A percentile compares a stretch with the other conserved stretches of the same genome.
Conservation (phyloP, 2,888 invertebrate species). For the Myathropa florea region DNA sequence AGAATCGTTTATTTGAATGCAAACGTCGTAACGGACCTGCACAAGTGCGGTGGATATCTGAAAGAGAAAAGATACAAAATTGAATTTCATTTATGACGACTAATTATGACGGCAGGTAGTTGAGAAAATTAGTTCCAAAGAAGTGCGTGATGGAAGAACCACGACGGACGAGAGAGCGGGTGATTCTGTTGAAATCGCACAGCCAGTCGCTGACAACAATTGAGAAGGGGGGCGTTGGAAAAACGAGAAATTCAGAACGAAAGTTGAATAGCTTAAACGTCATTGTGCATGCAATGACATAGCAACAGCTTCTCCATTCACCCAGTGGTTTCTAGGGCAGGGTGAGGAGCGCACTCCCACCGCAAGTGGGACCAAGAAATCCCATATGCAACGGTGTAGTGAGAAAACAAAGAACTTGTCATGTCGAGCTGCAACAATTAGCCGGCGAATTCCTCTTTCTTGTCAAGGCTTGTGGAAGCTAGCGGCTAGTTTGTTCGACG, state of each 20-base stretch:
- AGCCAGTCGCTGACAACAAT: background rate
- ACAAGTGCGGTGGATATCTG: background rate
- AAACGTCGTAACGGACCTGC: background rate
- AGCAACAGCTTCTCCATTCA: background rate
- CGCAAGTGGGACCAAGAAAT: background rate
- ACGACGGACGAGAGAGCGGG: background rate
- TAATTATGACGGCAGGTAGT: background rate
- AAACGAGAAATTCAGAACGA: background rate
- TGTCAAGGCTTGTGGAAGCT: background rate
- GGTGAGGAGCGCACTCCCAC: background rate
- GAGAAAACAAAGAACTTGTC: background rate
- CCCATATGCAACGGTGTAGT: background rate
- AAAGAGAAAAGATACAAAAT: conserved; percentile 31
- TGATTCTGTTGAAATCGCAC: no score
- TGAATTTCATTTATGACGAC: conserved; percentile 21
- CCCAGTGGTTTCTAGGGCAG: background rate
- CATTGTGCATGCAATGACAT: conserved; percentile 6
- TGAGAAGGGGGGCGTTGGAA: background rate
- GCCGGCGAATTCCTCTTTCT: background rate
- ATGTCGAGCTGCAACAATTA: conserved; percentile 4
- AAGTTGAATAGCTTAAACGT: background rate
- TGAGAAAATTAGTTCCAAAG: background rate
- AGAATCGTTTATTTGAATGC: conserved; percentile 36
- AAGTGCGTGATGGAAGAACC: background rate
- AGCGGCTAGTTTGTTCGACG: background rate